Percentiles rank a stretch among this genome's conserved stretches.
phyloP scores from a whole-genome alignment of 2,797 vertebrate species.

The Melanotaenia pygmaea region DNA sequence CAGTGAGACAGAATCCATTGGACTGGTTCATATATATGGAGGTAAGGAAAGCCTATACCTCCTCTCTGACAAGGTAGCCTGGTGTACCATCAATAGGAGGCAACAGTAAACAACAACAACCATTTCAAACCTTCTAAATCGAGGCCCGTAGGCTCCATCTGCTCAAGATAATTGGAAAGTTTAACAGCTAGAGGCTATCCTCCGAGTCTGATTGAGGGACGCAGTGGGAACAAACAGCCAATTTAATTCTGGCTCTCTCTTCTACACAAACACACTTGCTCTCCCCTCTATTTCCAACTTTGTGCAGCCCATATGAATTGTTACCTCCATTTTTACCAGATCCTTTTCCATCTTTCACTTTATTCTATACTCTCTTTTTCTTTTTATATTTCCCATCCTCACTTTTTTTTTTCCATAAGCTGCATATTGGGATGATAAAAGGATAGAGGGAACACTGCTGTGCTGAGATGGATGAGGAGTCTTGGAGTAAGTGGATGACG shows the following conservation, averaged over 20 bases:
- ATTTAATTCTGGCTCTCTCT: constrained; percentile 60
- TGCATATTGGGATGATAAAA: constrained; percentile 15
- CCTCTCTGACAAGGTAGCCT: constrained; percentile 24
- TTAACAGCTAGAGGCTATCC: constrained; percentile 70
- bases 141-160: constrained; percentile 66
- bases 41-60: constrained; percentile 3
- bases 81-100: constrained; percentile 58
- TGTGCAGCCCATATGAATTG: constrained; percentile 36
- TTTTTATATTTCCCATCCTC: constrained; percentile 17
- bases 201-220: constrained; percentile 69
- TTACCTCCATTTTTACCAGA: constrained; percentile 17
- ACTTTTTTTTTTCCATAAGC: constrained; percentile 24
- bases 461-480: constrained; percentile 41
- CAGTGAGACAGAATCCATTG: background rate
- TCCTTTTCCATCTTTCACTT: constrained; percentile 11
- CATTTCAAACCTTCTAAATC: constrained; percentile 61
- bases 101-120: constrained; percentile 75
- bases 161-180: constrained; percentile 80
- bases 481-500: constrained; percentile 39
- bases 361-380: constrained; percentile 6
- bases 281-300: constrained; percentile 14
- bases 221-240: constrained; percentile 66
- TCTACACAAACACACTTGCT: constrained; percentile 15
- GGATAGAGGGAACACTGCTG: constrained; percentile 12
- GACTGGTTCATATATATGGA: background rate